These are phyloP conservation scores for Heteractis magnifica DNA, from an alignment of 92 coral and sea anemone genomes.

Conservation along the genomic window DNA sequence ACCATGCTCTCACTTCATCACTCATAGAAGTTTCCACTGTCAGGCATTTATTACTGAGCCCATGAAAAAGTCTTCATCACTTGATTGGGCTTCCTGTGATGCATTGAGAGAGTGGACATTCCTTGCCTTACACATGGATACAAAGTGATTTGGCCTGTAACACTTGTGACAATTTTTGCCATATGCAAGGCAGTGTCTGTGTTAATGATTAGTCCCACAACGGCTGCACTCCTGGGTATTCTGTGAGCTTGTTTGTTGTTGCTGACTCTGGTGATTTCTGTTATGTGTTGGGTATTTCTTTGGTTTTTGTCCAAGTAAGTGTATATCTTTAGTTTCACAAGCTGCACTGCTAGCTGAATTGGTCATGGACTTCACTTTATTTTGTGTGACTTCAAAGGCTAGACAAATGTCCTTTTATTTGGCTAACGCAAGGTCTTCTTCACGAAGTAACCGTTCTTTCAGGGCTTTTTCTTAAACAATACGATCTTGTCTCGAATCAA, in stretches of 20 bases:
- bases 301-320: too few relatives aligned
- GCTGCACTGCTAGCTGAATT: background rate
- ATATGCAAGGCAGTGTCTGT: constrained; percentile 18
- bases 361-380: constrained; percentile 20
- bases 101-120: constrained; percentile 1
- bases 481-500: constrained; percentile 38
- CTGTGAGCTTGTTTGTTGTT: constrained; percentile 15
- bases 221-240: background rate
- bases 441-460: background rate
- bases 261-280: too few relatives aligned
- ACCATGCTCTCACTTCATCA: background rate
- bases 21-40: background rate
- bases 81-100: background rate
- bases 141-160: constrained; percentile 7
- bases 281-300: too few relatives aligned
- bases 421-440: constrained; percentile 19
- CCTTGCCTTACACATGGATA: constrained; percentile 7
- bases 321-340: background rate
- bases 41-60: constrained; percentile 7
- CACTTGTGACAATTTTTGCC: constrained; percentile 16
- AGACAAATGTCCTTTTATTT: constrained; percentile 23
- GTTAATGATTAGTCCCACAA: constrained; percentile 12
- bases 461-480: constrained; percentile 1
- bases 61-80: constrained; percentile 6
- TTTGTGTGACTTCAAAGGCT: constrained; percentile 23